Base-by-base conservation (phyloP, 2,888 invertebrate genomes). In the Dexiosoma caninum region DNA sequence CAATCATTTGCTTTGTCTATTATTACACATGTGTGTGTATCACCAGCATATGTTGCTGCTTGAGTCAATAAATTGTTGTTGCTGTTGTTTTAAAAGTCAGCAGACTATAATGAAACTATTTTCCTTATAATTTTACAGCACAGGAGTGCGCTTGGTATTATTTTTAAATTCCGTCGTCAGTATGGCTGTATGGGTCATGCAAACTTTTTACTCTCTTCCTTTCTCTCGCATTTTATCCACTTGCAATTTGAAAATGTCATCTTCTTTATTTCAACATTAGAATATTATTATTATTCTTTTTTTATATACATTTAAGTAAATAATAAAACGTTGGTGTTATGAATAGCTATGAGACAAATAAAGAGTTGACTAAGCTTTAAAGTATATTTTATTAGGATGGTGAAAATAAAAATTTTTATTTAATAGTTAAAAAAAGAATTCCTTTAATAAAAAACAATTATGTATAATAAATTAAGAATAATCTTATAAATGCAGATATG, bases 111-210 rank as follows among this genome's bases (percentile, higher is more conserved):
- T 19, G 27, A 12, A 51, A 64, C 53, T 49, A 46, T 49, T 4
- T 21, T 30, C 14, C n/a, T 42, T 16, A 49, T 40, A 8, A 32
- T 37, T 10, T 10, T 40, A n/a, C 21, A 62, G 32, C 51, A 46
- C 10, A 40, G 49, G 37, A n/a, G n/a, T n/a, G n/a, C 64, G 32
- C 32, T 59, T 49, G 42, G 12, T 69, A 21, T 23, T 60, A 32
- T 30, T 40, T 60, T 60, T 27, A 53, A 51, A 69, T 30, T 10
- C 40, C 75, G 82, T 78, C 81, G 83, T 82, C 83, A 82, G 75
- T 72, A 12, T 78, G 83, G 69, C 83, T 83, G 70, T 60, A 51
- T 80, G 76, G 49, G 21, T 62, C 35, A 72, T 30, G 66, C 3
- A 10, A 14, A 9, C 21, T 49, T 23, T 16, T 37, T 49, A 19